phyloP scores from a whole-genome alignment of 1,140 invertebrate genomes.

The Whitmania pigra region DNA sequence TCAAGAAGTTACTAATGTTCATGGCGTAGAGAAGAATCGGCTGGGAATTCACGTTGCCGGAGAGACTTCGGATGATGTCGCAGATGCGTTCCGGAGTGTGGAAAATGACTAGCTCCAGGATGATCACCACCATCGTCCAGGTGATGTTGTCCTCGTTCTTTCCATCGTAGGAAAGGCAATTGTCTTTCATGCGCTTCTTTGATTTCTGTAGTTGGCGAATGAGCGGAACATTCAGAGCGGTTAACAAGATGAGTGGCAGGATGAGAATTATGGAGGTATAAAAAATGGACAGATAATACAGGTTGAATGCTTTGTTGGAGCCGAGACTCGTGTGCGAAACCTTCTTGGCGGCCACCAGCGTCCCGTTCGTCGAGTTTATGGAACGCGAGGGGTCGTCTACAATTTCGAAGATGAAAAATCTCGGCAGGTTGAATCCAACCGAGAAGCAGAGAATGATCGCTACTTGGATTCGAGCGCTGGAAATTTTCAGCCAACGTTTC shows the following conservation, averaged over 20 bases:
- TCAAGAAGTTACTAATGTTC: slow-evolving; percentile 20
- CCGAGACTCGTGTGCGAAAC: slow-evolving; percentile 15
- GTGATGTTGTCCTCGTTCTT: slow-evolving; percentile 23
- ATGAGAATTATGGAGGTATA: slow-evolving; percentile 21
- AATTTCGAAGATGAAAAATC: slow-evolving; percentile 24
- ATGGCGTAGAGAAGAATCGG: background rate
- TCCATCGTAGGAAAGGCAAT: slow-evolving; percentile 4
- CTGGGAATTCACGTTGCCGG: background rate
- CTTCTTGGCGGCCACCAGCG: background rate
- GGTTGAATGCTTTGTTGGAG: slow-evolving; percentile 4
- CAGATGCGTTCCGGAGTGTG: slow-evolving; percentile 21
- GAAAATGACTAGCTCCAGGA: slow-evolving; percentile 22
- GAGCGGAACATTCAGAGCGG: slow-evolving; percentile 18
- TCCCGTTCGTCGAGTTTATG: background rate
- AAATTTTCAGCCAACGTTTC: slow-evolving; percentile 18
- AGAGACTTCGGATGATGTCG: slow-evolving; percentile 8
- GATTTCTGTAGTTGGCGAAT: slow-evolving; percentile 14
- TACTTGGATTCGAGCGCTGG: slow-evolving; percentile 23
- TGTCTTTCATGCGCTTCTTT: slow-evolving; percentile 15
- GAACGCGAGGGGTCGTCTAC: background rate
- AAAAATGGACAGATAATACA: slow-evolving; percentile 20
- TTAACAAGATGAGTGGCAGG: slow-evolving; percentile 22
- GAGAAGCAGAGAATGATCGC: slow-evolving; percentile 10
- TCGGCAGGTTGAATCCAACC: slow-evolving; percentile 21
- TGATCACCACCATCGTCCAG: slow-evolving; percentile 22